Base-by-base conservation (phyloP, 2,113 vertebrate species). In the Pachypanchax playfairii region DNA sequence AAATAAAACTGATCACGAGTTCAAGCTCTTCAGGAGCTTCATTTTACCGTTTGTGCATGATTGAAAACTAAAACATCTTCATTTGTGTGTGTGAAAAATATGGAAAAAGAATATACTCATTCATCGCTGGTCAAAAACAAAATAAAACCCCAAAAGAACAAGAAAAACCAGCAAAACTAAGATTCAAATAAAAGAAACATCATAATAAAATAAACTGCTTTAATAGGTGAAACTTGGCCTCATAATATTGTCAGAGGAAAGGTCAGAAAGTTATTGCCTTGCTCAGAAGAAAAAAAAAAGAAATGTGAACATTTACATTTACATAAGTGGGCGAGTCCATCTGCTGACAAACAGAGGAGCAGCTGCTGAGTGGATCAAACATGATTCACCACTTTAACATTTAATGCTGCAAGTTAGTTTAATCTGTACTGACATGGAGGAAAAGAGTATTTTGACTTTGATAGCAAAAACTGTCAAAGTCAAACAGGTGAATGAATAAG, bases 261-360 rank as follows among this genome's bases (percentile, higher is more conserved):
- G 42, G 50, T 54, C 21, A 20, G n/a, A 1, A 54, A 66, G 48
- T 48, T 46, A 12, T 54, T 48, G 20, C 18, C 26, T 4, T 33
- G 14, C 38, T 42, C 41, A 0, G 42, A 39, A 13, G 26, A 15
- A 33, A n/a, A 21, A 52, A 41, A 25, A 53, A 11, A 9, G 6
- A 54, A 35, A 35, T 73, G 33, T 38, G n/a, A 59, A 50, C 24
- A 15, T 60, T 60, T 35, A 20, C 25, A 39, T 51, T 51, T 56
- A 20, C 35, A 38, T 21, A 53, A 73, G 70, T 73, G 49, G 49
- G 62, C n/a, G 21, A 73, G 60, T 72, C 53, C 70, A 65, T 72
- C 54, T 64, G 70, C 49, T 65, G 31, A 46, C 21, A 39, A 42
- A 51, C 51, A 47, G 44, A 39, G 35, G 44, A 61, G 29, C 50